Evolutionary conservation across 1,140 invertebrate species (phyloP), one percentile per base, ranked within the genome.

Genomic region (Micrasema minimum): DNA sequence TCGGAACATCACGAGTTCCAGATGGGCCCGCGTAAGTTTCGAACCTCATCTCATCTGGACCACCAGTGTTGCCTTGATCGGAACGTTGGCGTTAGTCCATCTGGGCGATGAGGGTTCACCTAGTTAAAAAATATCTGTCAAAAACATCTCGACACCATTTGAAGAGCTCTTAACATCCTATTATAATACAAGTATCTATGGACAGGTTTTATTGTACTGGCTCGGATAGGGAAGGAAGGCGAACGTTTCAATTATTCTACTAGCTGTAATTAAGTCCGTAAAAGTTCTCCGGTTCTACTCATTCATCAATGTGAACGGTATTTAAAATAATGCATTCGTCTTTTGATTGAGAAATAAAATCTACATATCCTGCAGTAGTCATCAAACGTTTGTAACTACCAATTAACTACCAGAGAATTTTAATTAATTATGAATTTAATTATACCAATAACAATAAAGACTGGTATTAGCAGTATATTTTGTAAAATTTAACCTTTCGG

Each of bases 91-190:
- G 7, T 31, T 7, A 7, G 26, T 31, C 57, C 59, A 62, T 62
- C 59, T 62, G 59, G 2, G 4, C 38, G 59, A 59, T 43, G 38
- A 62, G 59, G 59, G 59, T 62, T 23, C 59, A 14, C 41, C 55
- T 59, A 59, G 31, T 18, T 62, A 38, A 22, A 62, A 35, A 62
- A 45, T 46, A 46, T 62, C 59, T 62, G 59, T 62, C 59, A 62
- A 46, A 62, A 62, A 45, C 59, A 62, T 62, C 59, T 62, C 59
- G 26, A 62, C 59, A 62, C 59, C 59, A 23, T 61, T 61, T 61
- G 14, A 41, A 62, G 59, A 45, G 59, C 59, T 46, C 59, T 62
- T 45, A 45, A 45, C 41, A 62, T 62, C 59, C 59, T 22, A 45
- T 46, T 62, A 59, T 59, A 59, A 38, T 41, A 11, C 23, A 31